These are phyloP conservation scores for Mizuhopecten yessoensis DNA, from an alignment of 1,140 invertebrate species.

Conservation along the genomic window DNA sequence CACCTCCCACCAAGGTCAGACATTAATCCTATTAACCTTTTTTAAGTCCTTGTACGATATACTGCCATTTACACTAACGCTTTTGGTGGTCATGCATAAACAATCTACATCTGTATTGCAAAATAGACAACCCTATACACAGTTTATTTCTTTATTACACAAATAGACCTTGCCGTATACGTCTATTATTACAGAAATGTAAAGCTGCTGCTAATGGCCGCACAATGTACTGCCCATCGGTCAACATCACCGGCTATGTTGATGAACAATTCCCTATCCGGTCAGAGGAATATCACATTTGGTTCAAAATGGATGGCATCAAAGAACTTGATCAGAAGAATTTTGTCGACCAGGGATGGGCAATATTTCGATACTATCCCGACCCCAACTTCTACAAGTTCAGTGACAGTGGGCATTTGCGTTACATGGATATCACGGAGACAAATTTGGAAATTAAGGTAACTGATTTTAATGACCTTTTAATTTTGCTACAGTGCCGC, in stretches of 20 bases:
- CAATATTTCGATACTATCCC: conserved; percentile 76
- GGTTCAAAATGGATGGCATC: conserved; percentile 79
- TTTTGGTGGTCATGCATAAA: too few relatives aligned
- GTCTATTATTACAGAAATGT: conserved; percentile 62
- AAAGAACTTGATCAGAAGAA: conserved; percentile 55
- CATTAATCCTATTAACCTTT: too few relatives aligned
- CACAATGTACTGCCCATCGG: conserved; percentile 52
- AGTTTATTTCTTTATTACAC: too few relatives aligned
- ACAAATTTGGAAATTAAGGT: conserved; percentile 67
- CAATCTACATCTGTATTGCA: too few relatives aligned
- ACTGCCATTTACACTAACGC: too few relatives aligned
- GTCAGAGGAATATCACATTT: conserved; percentile 64
- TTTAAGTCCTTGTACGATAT: too few relatives aligned
- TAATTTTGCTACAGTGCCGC: too few relatives aligned
- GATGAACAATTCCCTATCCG: not conserved
- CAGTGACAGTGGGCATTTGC: conserved; percentile 58
- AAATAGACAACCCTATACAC: too few relatives aligned
- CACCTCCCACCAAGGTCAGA: not conserved
- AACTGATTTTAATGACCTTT: not conserved
- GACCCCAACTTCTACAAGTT: conserved; percentile 76
- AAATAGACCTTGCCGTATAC: too few relatives aligned
- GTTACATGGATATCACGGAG: conserved; percentile 63
- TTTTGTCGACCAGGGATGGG: conserved; percentile 55
- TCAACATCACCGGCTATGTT: conserved; percentile 30
- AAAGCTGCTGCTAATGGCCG: conserved; percentile 44